Evolutionary conservation across 2,113 vertebrate species (phyloP), one percentile per base, ranked within the genome.

Genomic region (Ceyx melanurus): DNA sequence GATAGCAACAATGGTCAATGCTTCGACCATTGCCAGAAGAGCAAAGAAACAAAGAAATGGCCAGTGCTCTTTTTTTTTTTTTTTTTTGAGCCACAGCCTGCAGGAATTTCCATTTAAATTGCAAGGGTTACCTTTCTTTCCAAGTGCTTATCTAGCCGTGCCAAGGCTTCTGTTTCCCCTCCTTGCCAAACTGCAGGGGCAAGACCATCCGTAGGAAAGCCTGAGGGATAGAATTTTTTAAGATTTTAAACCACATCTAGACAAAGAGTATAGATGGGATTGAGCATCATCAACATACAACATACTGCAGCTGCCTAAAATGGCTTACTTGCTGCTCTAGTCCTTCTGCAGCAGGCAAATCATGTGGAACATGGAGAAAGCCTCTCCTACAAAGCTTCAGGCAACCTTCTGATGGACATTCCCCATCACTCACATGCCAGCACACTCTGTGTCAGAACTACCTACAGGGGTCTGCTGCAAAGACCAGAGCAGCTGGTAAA

Each of bases 141-240:
- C 95, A 99, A 96, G 90, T 99, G 99, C 96, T 99, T 99, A 94
- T 98, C 98, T 80, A 99, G 97, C 58, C 99, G 97, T 37, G 98
- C 98, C 96, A 99, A 91, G 14, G 99, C 99, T 97, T 99, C 99
- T 0, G 98, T 98, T 94, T 99, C 99, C 18, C 99, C 99, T 94
- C 99, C 99, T 46, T 95, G 98, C 99, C 99, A 99, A 74, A 99
- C 98, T 62, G 98, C 98, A 42, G 98, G 95, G 86, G 97, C 95
- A 42, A 98, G 98, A n/a, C 97, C 97, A 74, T 97, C 97, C 0
- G 98, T 98, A 93, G 97, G 98, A 96, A 99, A 99, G 19, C 99
- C 99, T 99, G 60, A 66, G 21, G 56, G n/a, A 77, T 95, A 79
- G 37, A 77, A 72, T 15, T 77, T 67, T 19, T 15, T 94, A 89